Evolutionary conservation across 2,888 invertebrate genomes (phyloP), one percentile per base, ranked within the genome.

Genomic region (Pilophorus perplexus): DNA sequence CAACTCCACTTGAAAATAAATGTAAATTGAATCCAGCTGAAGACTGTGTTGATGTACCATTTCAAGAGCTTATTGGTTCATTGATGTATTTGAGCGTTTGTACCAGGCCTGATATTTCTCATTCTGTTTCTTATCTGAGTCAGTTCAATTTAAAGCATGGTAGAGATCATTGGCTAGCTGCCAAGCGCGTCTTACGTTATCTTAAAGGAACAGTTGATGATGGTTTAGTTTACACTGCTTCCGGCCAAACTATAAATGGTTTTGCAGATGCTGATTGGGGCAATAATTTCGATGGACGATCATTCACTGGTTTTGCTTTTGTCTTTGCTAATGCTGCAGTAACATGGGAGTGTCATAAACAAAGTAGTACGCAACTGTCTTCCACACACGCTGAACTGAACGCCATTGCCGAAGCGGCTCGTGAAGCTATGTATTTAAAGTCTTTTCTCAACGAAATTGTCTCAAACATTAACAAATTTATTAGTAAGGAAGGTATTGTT

Each of bases 101-200:
- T 12, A 22, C 48, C 2, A 2, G 48, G 1, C 48, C 48, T 2
- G 48, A 48, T 23, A 48, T 48, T 10, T n/a, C 27, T 2, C 14
- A 25, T 50, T 25, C 27, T 1, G 27, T 50, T 1, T 25, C 27
- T 14, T 50, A 25, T n/a, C 14, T 50, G 50, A 50, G 50, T 25
- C 50, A 50, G 14, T 25, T 50, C 23, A 50, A 50, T 14, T 10
- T 50, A 2, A 50, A 50, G 5, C 50, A 50, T 50, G 25, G 14
- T 1, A 20, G 8, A 2, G 48, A 48, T 5, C 48, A 48, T 2
- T 48, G 48, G 22, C 2, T 48, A 20, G 48, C 48, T 2, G 16
- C 18, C 22, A 48, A 48, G 20, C 23, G 22, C 6, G 2, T 48
- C 3, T 18, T 48, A 14, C 5, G 27, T 3, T 50, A 50, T n/a